Evolutionary conservation across 1,140 invertebrate genomes (phyloP).

Genomic region (Semibalanus balanoides): DNA sequence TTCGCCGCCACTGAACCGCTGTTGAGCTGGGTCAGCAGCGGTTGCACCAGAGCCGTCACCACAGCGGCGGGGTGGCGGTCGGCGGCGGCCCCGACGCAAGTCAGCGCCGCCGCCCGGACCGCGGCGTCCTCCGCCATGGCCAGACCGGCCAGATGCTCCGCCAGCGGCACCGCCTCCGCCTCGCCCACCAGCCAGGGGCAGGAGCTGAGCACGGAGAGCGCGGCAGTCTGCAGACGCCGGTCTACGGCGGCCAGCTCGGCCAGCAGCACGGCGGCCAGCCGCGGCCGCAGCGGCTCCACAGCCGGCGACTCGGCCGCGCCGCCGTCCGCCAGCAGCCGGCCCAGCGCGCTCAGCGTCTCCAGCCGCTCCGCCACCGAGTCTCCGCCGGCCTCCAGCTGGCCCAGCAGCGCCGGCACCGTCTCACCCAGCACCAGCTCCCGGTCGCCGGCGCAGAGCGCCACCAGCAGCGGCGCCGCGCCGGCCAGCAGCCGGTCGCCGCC

Average conservation of each 20-base stretch:
- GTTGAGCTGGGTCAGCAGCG: background rate
- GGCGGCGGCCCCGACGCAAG: background rate
- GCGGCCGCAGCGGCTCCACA: background rate
- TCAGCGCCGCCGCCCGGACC: background rate
- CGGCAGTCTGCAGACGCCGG: background rate
- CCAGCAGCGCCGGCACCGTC: background rate
- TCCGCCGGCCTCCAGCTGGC: background rate
- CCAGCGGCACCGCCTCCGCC: background rate
- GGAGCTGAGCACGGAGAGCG: background rate
- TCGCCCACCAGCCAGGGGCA: background rate
- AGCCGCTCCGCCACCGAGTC: background rate
- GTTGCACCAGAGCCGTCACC: background rate
- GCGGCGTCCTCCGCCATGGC: background rate
- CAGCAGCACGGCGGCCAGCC: background rate
- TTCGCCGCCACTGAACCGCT: too few species aligned
- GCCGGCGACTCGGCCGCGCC: background rate
- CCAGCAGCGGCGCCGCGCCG: background rate
- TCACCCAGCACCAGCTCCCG: background rate
- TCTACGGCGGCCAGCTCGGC: background rate
- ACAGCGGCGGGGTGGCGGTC: background rate
- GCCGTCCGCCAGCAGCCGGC: background rate
- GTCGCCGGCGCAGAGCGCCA: background rate
- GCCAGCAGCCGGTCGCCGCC: background rate
- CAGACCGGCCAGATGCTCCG: background rate
- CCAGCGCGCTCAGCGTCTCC: background rate